Conservation (phyloP, 2,113 vertebrate genomes). For the Dicerorhinus sumatrensis region DNA sequence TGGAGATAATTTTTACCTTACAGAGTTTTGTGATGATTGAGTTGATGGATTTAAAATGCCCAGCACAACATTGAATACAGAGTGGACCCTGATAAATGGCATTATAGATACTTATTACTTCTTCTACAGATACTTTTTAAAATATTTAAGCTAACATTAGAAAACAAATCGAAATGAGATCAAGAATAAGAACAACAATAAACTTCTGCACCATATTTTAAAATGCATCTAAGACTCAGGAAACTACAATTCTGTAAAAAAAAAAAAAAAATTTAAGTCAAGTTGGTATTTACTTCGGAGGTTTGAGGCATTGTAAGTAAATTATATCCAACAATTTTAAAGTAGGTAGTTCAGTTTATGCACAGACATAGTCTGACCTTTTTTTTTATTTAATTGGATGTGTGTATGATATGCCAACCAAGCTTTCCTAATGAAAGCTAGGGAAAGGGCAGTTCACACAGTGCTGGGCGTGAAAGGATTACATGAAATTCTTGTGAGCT, state of each 20-base stretch:
- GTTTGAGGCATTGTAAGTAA: constrained; percentile 47
- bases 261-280: background rate
- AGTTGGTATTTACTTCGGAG: constrained; percentile 52
- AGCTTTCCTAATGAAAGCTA: constrained; percentile 18
- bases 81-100: background rate
- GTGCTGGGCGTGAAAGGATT: background rate
- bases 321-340: constrained; percentile 59
- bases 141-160: background rate
- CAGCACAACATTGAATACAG: background rate
- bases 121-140: background rate
- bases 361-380: constrained; percentile 49
- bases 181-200: background rate
- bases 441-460: constrained; percentile 20
- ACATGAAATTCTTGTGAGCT: background rate
- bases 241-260: background rate
- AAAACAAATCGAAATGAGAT: constrained; percentile 7
- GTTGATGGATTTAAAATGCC: background rate
- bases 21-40: background rate
- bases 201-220: background rate
- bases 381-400: constrained; percentile 42
- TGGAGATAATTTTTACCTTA: background rate
- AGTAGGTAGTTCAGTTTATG: constrained; percentile 50
- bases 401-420: constrained; percentile 19
- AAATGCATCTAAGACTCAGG: background rate
- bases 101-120: background rate